Percentiles rank a stretch among this genome's conserved stretches.
Evolutionary conservation across 2,888 invertebrate species (phyloP).

Genomic region (Lasioglossum malachurum): DNA sequence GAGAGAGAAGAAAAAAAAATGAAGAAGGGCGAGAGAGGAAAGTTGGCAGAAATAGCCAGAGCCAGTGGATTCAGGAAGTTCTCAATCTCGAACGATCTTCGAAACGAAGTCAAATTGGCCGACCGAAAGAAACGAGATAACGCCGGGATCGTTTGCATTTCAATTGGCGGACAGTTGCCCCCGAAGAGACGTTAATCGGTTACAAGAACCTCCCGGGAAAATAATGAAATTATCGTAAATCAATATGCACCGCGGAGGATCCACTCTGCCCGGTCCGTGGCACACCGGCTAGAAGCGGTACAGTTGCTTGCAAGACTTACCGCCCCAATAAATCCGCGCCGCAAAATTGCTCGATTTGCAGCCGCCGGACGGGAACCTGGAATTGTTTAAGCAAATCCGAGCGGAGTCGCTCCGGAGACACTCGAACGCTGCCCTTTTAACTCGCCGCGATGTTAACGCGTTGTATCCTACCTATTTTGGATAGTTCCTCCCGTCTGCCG

Average conservation of each 20-base stretch:
- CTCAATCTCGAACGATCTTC: conserved; percentile 48
- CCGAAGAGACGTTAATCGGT: conserved; percentile 73
- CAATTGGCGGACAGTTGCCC: conserved; percentile 71
- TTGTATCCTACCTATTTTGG: not conserved
- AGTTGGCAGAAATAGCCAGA: conserved; percentile 21
- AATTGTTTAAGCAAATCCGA: conserved; percentile 43
- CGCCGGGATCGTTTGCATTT: conserved; percentile 69
- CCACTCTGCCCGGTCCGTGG: conserved; percentile 62
- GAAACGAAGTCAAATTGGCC: conserved; percentile 49
- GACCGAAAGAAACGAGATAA: conserved; percentile 58
- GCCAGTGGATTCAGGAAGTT: conserved; percentile 20
- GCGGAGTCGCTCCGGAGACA: not conserved
- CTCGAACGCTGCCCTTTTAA: not conserved
- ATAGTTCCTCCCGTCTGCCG: not conserved
- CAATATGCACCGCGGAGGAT: conserved; percentile 71
- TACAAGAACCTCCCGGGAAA: conserved; percentile 67
- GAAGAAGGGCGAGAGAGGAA: not conserved
- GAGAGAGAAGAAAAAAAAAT: not conserved
- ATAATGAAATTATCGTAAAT: conserved; percentile 76
- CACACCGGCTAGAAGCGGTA: conserved; percentile 62
- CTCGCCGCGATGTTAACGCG: not conserved
- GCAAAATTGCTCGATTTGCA: conserved; percentile 38
- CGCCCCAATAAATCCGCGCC: conserved; percentile 37
- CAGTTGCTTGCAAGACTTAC: conserved; percentile 68
- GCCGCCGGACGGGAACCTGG: not conserved